Evolutionary conservation across 2,113 vertebrate species (phyloP).

Genomic region (Jacana jacana): DNA sequence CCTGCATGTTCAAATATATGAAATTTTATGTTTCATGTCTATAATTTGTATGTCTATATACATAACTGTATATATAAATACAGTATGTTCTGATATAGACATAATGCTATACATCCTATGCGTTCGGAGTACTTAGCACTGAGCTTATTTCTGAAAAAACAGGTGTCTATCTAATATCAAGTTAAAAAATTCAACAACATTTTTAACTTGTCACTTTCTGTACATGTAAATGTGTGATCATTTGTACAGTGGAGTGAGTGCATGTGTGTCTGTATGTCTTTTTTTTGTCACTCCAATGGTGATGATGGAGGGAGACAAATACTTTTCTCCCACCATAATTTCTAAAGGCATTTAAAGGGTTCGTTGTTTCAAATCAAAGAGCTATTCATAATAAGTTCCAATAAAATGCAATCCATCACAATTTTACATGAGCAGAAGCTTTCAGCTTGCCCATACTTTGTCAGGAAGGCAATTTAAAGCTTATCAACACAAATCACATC

Average conservation of each 20-base stretch:
- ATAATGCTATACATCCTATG: not conserved
- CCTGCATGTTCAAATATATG: not conserved
- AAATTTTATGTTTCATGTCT: not conserved
- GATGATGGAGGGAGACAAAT: not conserved
- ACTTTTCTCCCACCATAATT: not conserved
- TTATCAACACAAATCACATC: constrained; percentile 63
- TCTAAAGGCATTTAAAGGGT: constrained; percentile 35
- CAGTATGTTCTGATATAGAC: not conserved
- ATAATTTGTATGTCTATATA: not conserved
- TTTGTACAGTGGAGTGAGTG: not conserved
- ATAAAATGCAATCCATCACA: constrained; percentile 50
- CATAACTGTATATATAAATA: not conserved
- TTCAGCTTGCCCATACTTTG: constrained; percentile 39
- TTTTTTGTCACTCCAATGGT: not conserved
- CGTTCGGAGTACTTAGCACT: not conserved
- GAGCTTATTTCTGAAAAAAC: not conserved
- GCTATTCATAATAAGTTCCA: constrained; percentile 34
- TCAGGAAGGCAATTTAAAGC: constrained; percentile 61
- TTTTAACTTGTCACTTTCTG: not conserved
- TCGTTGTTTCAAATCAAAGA: constrained; percentile 40
- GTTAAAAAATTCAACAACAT: not conserved
- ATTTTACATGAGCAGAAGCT: constrained; percentile 36
- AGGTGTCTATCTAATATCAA: not conserved
- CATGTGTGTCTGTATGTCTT: not conserved
- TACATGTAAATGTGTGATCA: not conserved